phyloP scores from a whole-genome alignment of 1,140 invertebrate genomes.

The Camponotus floridanus region DNA sequence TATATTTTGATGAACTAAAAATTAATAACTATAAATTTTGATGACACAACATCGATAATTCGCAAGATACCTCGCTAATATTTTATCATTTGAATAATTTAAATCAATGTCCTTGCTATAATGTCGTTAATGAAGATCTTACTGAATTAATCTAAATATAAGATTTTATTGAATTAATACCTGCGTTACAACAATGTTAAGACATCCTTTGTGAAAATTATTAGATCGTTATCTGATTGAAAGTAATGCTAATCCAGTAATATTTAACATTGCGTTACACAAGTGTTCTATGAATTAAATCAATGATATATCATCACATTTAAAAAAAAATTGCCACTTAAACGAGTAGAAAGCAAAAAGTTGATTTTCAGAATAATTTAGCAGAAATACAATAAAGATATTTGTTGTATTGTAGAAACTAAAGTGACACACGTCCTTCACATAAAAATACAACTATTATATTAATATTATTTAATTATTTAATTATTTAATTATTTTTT shows the following conservation, averaged over 20 bases:
- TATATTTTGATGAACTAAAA: slow-evolving; percentile 13
- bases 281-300: slow-evolving; percentile 15
- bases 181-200: slow-evolving; percentile 21
- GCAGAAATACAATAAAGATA: neutral
- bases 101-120: slow-evolving; percentile 29
- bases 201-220: slow-evolving; percentile 35
- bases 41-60: slow-evolving; percentile 15
- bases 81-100: slow-evolving; percentile 27
- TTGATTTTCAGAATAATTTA: slow-evolving; percentile 18
- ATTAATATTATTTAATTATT: neutral
- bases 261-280: slow-evolving; percentile 19
- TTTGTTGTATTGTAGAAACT: neutral
- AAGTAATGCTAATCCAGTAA: slow-evolving; percentile 19
- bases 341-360: slow-evolving; percentile 35
- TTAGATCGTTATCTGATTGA: slow-evolving; percentile 14
- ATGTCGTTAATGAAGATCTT: slow-evolving; percentile 54
- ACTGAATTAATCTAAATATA: slow-evolving; percentile 48
- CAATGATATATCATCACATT: slow-evolving; percentile 13
- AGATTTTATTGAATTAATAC: slow-evolving; percentile 59
- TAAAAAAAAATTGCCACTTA: slow-evolving; percentile 31
- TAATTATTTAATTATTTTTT: neutral
- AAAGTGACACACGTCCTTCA: slow-evolving; percentile 1
- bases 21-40: neutral
- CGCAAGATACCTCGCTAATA: slow-evolving; percentile 1
- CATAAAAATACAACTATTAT: neutral